phyloP scores from a whole-genome alignment of 2,888 invertebrate species.

The Cataglyphis albicans region DNA sequence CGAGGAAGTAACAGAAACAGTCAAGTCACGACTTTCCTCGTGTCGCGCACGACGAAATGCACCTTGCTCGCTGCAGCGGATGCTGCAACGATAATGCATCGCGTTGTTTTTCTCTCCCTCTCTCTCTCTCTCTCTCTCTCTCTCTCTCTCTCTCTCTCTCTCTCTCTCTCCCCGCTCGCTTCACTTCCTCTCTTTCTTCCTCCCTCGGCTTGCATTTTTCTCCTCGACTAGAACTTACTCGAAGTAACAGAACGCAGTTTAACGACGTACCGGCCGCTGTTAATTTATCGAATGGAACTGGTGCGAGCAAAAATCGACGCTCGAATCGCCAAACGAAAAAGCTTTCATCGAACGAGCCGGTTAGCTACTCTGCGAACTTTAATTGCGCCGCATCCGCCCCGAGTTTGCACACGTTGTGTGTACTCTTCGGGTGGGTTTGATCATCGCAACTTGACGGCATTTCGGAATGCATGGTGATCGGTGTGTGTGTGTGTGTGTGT shows the following conservation, averaged over 20 bases:
- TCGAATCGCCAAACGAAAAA: conserved; percentile 43
- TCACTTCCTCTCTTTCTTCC: conserved; percentile 29
- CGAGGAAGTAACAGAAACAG: conserved; percentile 71
- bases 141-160: background rate
- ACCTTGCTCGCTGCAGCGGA: conserved; percentile 65
- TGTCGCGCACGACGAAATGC: conserved; percentile 59
- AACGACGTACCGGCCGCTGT: conserved; percentile 53
- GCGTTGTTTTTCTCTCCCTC: conserved; percentile 55
- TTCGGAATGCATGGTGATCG: background rate
- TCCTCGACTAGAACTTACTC: conserved; percentile 42
- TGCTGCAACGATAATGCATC: conserved; percentile 59
- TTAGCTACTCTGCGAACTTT: conserved; percentile 53
- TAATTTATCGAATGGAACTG: conserved; percentile 72
- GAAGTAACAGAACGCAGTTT: conserved; percentile 47
- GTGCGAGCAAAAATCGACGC: conserved; percentile 57
- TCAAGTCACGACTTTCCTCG: conserved; percentile 74
- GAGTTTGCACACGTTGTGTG: conserved; percentile 45
- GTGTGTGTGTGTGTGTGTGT: background rate
- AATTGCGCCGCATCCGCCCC: conserved; percentile 40
- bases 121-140: background rate
- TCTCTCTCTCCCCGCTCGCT: background rate
- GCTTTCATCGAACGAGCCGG: conserved; percentile 46
- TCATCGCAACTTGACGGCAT: conserved; percentile 34
- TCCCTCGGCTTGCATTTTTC: conserved; percentile 37
- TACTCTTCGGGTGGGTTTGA: conserved; percentile 29